phyloP scores from a whole-genome alignment of 1,140 invertebrate genomes.

The Paracyclopina nana region DNA sequence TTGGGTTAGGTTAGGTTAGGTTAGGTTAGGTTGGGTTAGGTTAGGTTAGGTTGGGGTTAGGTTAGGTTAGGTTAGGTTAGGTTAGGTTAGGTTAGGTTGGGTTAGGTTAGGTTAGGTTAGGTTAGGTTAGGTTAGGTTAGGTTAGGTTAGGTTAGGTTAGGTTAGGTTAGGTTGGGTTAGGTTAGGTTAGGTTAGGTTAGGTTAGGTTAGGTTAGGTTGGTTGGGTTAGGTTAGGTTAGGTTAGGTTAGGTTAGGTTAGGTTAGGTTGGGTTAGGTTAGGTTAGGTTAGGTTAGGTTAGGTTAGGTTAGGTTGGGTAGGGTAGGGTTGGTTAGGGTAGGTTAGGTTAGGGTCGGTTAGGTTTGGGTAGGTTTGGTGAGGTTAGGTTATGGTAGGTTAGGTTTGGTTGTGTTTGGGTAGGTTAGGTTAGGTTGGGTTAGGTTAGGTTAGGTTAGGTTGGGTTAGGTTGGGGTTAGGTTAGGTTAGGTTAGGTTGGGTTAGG shows the following conservation, averaged over 20 bases:
- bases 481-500: slow-evolving; percentile 17
- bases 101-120: slow-evolving; percentile 15
- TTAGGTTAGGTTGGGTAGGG: slow-evolving; percentile 17
- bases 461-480: slow-evolving; percentile 19
- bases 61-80: slow-evolving; percentile 19
- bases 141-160: slow-evolving; percentile 3
- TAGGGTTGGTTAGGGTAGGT: slow-evolving; percentile 23
- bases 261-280: slow-evolving; percentile 7
- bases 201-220: slow-evolving; percentile 8
- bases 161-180: background rate
- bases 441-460: slow-evolving; percentile 22
- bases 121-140: slow-evolving; percentile 11
- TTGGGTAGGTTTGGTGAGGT: slow-evolving; percentile 21
- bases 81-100: slow-evolving; percentile 16
- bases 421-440: slow-evolving; percentile 21
- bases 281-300: slow-evolving; percentile 13
- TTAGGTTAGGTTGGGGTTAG: slow-evolving; percentile 20
- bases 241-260: slow-evolving; percentile 3
- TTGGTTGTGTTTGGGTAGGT: slow-evolving; percentile 23
- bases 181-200: background rate
- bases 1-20: too few relatives aligned
- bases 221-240: slow-evolving; percentile 14
- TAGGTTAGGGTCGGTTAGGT: slow-evolving; percentile 21
- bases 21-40: too few relatives aligned
- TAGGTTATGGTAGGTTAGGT: slow-evolving; percentile 23